phyloP scores from a whole-genome alignment of 2,797 vertebrate species.

The Orientallactaga sibirica region DNA sequence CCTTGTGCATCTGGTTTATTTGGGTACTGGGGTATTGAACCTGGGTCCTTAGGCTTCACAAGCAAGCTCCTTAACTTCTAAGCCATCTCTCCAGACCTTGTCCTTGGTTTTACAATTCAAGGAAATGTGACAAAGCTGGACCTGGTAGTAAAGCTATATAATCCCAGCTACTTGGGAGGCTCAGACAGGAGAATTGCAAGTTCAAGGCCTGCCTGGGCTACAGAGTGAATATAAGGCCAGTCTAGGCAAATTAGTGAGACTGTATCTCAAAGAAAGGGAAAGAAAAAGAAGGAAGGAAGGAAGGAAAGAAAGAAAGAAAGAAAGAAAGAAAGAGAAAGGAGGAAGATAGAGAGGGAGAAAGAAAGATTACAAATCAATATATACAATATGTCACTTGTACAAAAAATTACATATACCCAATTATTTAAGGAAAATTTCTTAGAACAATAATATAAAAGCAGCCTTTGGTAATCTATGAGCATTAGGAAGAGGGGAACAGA shows the following conservation, averaged over 20 bases:
- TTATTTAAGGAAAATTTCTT: neutral
- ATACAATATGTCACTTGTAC: neutral
- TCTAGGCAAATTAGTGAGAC: neutral
- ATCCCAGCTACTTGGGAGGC: neutral
- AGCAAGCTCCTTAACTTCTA: too few relatives aligned
- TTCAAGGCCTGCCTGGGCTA: neutral
- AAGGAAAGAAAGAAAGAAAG: too few relatives aligned
- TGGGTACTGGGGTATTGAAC: too few relatives aligned
- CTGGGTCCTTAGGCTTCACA: too few relatives aligned
- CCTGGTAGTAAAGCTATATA: neutral
- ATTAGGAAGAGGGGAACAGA: neutral
- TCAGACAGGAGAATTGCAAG: neutral
- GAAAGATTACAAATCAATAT: neutral
- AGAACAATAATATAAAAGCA: neutral
- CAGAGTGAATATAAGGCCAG: neutral
- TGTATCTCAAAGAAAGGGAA: neutral
- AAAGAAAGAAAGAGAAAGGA: too few relatives aligned
- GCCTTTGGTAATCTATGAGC: neutral
- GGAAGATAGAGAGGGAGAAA: too few relatives aligned
- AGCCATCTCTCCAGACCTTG: too few relatives aligned
- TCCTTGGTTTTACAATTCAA: neutral
- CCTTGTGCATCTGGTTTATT: too few relatives aligned
- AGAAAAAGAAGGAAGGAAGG: too few relatives aligned
- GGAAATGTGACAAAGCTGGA: neutral
- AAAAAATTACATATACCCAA: neutral